phyloP scores from a whole-genome alignment of 2,113 vertebrate genomes.

The Himantopus leucocephalus region DNA sequence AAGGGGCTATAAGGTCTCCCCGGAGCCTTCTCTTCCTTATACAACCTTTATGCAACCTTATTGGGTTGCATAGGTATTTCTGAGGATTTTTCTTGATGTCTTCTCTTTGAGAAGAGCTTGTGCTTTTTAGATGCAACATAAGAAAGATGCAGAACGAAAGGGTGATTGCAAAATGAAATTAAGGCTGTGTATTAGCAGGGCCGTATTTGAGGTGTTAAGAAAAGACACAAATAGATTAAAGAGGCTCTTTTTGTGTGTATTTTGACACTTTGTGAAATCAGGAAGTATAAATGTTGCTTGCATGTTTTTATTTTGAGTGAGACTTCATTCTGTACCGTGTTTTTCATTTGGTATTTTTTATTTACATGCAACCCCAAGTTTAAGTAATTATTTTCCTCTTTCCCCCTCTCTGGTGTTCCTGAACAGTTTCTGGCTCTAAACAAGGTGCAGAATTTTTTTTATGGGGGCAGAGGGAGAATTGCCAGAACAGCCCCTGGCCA shows the following conservation, averaged over 20 bases:
- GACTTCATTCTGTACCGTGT: not conserved
- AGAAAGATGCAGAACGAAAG: not conserved
- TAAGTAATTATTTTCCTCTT: not conserved
- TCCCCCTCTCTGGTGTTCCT: not conserved
- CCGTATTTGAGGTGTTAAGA: not conserved
- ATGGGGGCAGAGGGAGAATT: not conserved
- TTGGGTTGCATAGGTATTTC: not conserved
- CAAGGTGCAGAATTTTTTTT: not conserved
- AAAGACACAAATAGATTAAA: not conserved
- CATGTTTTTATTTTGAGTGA: not conserved
- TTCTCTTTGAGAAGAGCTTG: not conserved
- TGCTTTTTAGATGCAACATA: not conserved
- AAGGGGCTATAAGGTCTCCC: not conserved
- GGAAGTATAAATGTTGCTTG: not conserved
- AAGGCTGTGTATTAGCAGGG: not conserved
- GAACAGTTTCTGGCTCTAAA: not conserved
- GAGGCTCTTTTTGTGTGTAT: not conserved
- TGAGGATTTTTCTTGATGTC: not conserved
- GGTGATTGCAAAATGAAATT: not conserved
- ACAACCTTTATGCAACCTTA: not conserved
- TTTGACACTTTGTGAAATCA: not conserved
- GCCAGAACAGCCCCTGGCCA: not conserved
- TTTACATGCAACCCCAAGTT: not conserved
- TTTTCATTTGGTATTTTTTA: not conserved
- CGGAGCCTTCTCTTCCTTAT: not conserved